phyloP scores from a whole-genome alignment of 2,797 vertebrate species.

The Microctenopoma steveboyesi region DNA sequence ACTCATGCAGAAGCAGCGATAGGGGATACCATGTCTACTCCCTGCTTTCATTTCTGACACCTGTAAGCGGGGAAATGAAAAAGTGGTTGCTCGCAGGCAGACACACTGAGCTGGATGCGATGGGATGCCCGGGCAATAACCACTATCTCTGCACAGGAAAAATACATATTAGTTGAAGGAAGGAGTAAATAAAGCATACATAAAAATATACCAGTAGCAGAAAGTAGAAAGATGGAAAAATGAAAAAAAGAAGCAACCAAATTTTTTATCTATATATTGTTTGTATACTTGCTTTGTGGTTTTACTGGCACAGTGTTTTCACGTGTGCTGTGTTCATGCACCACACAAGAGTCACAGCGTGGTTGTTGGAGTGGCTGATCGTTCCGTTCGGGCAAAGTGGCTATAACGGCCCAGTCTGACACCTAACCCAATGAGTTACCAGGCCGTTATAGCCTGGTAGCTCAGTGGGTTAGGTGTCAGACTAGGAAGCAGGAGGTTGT shows the following conservation, averaged over 20 bases:
- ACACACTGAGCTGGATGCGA: neutral
- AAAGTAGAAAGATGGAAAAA: neutral
- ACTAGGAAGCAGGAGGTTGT: too few relatives aligned
- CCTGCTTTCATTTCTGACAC: slow-evolving; percentile 69
- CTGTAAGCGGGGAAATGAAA: slow-evolving; percentile 55
- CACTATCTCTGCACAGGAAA: neutral
- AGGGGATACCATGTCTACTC: slow-evolving; percentile 56
- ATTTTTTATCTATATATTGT: neutral
- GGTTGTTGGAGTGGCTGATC: neutral
- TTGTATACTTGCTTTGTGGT: neutral
- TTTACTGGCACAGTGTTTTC: too few relatives aligned
- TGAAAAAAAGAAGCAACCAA: neutral
- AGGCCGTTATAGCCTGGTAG: too few relatives aligned
- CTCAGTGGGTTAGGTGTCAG: too few relatives aligned
- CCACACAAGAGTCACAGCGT: neutral
- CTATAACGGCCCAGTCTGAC: neutral
- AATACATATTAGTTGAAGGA: neutral
- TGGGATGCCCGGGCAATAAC: neutral
- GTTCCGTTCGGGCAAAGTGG: neutral
- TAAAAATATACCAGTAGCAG: neutral
- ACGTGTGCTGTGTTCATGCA: neutral
- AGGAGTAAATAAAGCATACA: neutral
- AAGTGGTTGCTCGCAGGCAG: slow-evolving; percentile 19
- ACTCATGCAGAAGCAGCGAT: slow-evolving; percentile 62
- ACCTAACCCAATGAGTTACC: too few relatives aligned